Conservation (phyloP, 2,888 invertebrate species). For the Stenchaetothrips biformis region DNA sequence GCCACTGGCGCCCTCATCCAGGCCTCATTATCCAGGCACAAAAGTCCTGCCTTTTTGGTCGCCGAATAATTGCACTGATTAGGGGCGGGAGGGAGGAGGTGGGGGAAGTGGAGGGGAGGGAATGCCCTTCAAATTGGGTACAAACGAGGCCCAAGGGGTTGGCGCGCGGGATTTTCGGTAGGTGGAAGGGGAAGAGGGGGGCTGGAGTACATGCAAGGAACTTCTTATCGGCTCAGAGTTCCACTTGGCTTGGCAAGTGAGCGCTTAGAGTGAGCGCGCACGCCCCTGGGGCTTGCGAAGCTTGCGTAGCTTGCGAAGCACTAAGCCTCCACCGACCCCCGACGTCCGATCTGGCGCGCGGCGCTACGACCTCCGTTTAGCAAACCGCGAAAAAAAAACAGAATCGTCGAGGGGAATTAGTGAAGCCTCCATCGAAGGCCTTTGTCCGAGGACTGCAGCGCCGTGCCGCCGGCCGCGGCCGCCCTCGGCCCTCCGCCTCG, state of each 20-base stretch:
- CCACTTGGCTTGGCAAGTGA: not conserved
- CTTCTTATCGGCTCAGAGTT: slow-evolving; percentile 9
- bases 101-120: not conserved
- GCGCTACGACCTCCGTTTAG: too few species aligned
- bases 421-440: too few species aligned
- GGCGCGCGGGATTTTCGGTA: not conserved
- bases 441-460: too few species aligned
- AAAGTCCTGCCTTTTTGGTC: not conserved
- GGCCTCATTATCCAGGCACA: not conserved
- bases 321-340: too few species aligned
- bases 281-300: too few species aligned
- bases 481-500: not conserved
- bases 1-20: not conserved
- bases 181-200: not conserved
- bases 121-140: not conserved
- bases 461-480: too few species aligned
- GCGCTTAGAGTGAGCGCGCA: not conserved
- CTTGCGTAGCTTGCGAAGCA: too few species aligned
- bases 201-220: slow-evolving; percentile 6
- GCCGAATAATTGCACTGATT: not conserved
- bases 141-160: not conserved
- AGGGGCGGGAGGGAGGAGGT: too few species aligned
- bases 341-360: too few species aligned
- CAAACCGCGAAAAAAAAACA: too few species aligned
- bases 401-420: too few species aligned